These are phyloP conservation scores for Saccopteryx leptura DNA, from an alignment of 2,113 vertebrate genomes.

Conservation along the genomic window DNA sequence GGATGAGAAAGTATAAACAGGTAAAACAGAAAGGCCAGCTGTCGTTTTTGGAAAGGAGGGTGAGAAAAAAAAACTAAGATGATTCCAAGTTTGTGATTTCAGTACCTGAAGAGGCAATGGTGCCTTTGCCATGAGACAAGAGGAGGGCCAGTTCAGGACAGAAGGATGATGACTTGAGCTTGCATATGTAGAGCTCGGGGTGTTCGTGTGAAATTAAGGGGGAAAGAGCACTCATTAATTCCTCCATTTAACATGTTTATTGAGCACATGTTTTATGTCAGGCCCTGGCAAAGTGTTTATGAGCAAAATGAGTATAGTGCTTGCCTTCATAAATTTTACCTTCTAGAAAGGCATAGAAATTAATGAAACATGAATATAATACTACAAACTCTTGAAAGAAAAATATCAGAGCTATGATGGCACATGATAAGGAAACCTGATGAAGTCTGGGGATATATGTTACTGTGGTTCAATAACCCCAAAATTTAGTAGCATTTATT, in stretches of 20 bases:
- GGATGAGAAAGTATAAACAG: not conserved
- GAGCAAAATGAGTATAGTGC: not conserved
- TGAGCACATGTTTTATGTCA: not conserved
- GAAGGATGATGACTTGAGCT: not conserved
- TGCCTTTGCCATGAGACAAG: not conserved
- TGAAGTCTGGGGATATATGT: not conserved
- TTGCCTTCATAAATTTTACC: not conserved
- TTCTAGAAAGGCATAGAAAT: not conserved
- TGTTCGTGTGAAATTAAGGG: not conserved
- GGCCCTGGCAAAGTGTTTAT: not conserved
- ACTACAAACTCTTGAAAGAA: slow-evolving; percentile 19
- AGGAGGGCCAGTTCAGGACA: not conserved
- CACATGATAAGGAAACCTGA: not conserved
- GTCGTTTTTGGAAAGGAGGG: not conserved
- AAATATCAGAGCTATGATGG: not conserved
- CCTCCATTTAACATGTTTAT: not conserved
- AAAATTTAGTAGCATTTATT: not conserved
- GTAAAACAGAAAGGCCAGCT: not conserved
- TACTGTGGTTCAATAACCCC: not conserved
- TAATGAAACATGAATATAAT: not conserved
- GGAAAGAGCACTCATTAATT: not conserved
- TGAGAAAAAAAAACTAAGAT: not conserved
- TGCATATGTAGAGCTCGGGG: not conserved
- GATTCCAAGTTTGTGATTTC: not conserved
- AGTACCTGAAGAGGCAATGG: not conserved